A percentile compares a stretch with the other conserved stretches of the same genome.
These are phyloP conservation scores for Lysandra bellargus DNA, from an alignment of 2,888 invertebrate genomes.

Conservation along the genomic window DNA sequence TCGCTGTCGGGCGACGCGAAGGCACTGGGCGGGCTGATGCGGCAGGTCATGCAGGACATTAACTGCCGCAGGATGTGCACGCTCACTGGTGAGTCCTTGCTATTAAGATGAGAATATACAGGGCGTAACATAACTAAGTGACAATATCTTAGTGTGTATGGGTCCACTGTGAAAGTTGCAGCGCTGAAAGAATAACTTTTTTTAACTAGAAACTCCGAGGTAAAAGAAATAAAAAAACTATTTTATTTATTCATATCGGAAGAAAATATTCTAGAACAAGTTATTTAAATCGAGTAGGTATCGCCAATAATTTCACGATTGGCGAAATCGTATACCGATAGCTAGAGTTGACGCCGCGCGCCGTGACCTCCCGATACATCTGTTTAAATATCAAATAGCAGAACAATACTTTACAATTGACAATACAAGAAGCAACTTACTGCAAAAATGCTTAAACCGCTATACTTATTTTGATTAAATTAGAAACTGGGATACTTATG, in stretches of 20 bases:
- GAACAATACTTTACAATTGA: not conserved
- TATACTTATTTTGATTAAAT: too few species aligned
- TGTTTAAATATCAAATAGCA: not conserved
- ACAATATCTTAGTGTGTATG: too few species aligned
- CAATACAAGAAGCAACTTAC: not conserved
- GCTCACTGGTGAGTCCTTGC: slow-evolving; percentile 75
- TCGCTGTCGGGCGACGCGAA: slow-evolving; percentile 74
- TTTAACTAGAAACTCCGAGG: too few species aligned
- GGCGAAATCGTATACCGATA: not conserved
- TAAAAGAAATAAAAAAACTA: too few species aligned
- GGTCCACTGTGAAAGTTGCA: too few species aligned
- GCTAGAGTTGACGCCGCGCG: not conserved
- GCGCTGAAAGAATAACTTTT: too few species aligned
- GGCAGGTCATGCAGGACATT: slow-evolving; percentile 85
- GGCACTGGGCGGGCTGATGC: slow-evolving; percentile 82
- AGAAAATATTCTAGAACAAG: not conserved
- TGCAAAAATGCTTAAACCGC: too few species aligned
- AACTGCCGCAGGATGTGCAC: slow-evolving; percentile 86
- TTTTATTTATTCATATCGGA: too few species aligned
- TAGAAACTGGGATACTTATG: too few species aligned
- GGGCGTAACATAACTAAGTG: too few species aligned
- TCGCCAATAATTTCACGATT: not conserved
- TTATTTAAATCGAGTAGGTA: not conserved
- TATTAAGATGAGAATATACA: not conserved
- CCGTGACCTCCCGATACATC: not conserved